A percentile compares a stretch with the other conserved stretches of the same genome.
These are phyloP conservation scores for Polydrusus tereticollis DNA, from an alignment of 2,888 invertebrate species.

Conservation along the genomic window DNA sequence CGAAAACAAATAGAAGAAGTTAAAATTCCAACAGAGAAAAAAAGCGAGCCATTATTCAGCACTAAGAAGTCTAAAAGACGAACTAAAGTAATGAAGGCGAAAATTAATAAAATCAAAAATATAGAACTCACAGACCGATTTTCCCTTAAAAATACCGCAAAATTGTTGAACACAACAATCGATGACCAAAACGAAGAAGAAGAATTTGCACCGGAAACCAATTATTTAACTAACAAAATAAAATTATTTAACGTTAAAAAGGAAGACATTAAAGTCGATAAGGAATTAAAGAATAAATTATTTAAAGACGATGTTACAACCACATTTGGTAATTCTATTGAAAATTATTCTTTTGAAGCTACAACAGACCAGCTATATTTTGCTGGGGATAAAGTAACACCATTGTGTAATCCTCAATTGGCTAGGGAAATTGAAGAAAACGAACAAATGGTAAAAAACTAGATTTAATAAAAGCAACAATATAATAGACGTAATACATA, in stretches of 20 bases:
- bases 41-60: conserved; percentile 29
- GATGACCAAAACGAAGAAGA: not conserved
- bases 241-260: conserved; percentile 17
- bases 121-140: conserved; percentile 55
- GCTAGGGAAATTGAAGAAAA: conserved; percentile 38
- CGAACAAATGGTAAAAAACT: conserved; percentile 41
- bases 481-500: no score
- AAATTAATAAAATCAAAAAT: conserved; percentile 59
- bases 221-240: conserved; percentile 16
- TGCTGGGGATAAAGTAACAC: not conserved
- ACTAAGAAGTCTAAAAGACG: conserved; percentile 58
- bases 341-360: not conserved
- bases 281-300: conserved; percentile 2
- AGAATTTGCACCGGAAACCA: conserved; percentile 19
- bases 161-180: not conserved
- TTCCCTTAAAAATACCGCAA: conserved; percentile 12
- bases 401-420: conserved; percentile 22
- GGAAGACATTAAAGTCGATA: conserved; percentile 6
- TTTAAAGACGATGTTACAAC: not conserved
- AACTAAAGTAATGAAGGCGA: conserved; percentile 55
- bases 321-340: not conserved
- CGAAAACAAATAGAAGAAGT: conserved; percentile 29
- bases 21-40: conserved; percentile 26
- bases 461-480: no score
- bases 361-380: not conserved